These are phyloP conservation scores for Characodon lateralis DNA, from an alignment of 2,797 vertebrate species.

Conservation along the genomic window DNA sequence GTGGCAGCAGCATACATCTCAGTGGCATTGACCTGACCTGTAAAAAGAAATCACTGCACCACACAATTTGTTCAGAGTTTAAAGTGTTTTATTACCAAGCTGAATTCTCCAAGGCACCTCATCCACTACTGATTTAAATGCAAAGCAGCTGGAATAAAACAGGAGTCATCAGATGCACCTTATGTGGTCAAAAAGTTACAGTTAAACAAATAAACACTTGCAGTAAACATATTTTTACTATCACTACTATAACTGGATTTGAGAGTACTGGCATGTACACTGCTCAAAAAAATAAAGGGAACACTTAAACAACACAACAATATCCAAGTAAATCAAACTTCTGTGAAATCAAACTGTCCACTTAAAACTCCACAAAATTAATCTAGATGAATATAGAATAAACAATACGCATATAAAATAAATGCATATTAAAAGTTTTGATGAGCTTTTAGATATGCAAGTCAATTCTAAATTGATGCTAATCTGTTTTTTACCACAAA, in stretches of 20 bases:
- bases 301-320: no score
- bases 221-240: background rate
- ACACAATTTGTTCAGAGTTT: background rate
- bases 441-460: background rate
- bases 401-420: no score
- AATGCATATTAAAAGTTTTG: background rate
- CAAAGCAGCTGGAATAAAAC: constrained; percentile 9
- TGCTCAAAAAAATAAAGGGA: no score
- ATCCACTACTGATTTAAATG: background rate
- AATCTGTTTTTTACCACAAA: background rate
- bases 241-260: background rate
- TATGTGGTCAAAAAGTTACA: background rate
- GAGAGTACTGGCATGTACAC: background rate
- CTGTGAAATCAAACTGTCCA: no score
- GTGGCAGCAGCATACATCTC: background rate
- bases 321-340: no score
- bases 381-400: background rate
- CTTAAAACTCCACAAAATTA: background rate
- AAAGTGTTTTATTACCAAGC: constrained; percentile 45
- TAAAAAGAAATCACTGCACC: background rate
- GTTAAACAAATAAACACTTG: constrained; percentile 2
- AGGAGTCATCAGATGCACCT: background rate
- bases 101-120: constrained; percentile 20
- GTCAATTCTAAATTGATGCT: no score
- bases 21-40: background rate